Evolutionary conservation across 2,888 invertebrate genomes (phyloP).

Genomic region (Cataglyphis rosenhaueri): DNA sequence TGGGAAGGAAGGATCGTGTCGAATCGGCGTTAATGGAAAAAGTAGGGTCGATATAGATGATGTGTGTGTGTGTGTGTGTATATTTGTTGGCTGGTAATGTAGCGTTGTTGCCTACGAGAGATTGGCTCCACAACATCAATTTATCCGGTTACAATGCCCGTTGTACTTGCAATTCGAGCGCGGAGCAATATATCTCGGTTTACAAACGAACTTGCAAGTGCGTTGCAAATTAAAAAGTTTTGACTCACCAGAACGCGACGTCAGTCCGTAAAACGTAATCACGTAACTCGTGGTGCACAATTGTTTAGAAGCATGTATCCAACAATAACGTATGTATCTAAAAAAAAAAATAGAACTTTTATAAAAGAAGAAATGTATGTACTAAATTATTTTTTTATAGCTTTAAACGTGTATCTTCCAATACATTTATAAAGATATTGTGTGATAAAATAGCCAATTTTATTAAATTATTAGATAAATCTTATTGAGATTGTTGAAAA

Average conservation of each 20-base stretch:
- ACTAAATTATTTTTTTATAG: too few species aligned
- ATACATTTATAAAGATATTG: neutral
- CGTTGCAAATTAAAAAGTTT: conserved; percentile 38
- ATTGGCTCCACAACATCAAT: conserved; percentile 28
- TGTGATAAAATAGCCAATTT: neutral
- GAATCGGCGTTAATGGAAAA: conserved; percentile 54
- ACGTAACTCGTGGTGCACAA: neutral
- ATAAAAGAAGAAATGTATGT: too few species aligned
- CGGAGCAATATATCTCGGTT: conserved; percentile 5
- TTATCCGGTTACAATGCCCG: conserved; percentile 12
- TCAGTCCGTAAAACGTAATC: neutral
- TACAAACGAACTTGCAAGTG: conserved; percentile 15
- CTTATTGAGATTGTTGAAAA: neutral
- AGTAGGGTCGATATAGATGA: conserved; percentile 28
- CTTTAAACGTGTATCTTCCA: neutral
- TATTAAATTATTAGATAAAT: neutral
- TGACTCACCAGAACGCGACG: neutral
- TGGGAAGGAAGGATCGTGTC: conserved; percentile 64
- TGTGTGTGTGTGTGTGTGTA: neutral
- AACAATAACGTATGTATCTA: too few species aligned
- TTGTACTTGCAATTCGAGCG: conserved; percentile 9
- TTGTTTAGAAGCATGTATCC: neutral
- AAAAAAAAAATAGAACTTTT: neutral
- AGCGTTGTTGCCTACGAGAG: neutral
- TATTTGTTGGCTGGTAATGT: neutral